These are phyloP conservation scores for Malurus alboscapulatus DNA, from an alignment of 2,113 vertebrate genomes.

Conservation along the genomic window DNA sequence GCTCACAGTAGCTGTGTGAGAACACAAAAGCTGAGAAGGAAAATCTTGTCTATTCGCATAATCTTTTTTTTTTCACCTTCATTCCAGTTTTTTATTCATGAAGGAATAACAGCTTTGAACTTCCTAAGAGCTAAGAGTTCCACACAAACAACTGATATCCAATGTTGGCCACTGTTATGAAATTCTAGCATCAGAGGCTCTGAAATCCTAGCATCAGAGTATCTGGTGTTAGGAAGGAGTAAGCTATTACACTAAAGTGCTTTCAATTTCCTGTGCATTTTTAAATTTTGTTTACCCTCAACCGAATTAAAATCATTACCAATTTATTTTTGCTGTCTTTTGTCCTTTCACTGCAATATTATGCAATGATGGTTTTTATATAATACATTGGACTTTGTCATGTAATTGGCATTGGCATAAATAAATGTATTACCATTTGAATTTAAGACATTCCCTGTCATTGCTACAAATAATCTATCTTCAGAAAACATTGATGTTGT, in stretches of 20 bases:
- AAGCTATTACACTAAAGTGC: not conserved
- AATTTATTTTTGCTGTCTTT: not conserved
- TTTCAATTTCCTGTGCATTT: not conserved
- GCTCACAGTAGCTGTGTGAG: not conserved
- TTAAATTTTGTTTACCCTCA: not conserved
- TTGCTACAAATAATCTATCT: not conserved
- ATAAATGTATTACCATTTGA: not conserved
- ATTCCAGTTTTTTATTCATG: not conserved
- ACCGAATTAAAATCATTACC: not conserved
- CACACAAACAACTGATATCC: not conserved
- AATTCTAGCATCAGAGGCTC: not conserved
- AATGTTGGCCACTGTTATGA: not conserved
- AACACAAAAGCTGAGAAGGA: not conserved
- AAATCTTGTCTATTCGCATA: not conserved
- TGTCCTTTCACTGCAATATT: not conserved
- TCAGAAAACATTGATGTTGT: not conserved
- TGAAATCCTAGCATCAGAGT: not conserved
- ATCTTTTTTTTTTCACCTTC: not conserved
- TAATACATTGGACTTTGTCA: not conserved
- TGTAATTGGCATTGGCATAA: not conserved
- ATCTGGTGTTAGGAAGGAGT: not conserved
- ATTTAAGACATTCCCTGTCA: not conserved
- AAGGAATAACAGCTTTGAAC: not conserved
- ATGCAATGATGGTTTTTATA: not conserved
- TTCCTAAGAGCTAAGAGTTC: not conserved